Conservation (phyloP, 2,113 vertebrate species). For the Erythrolamprus reginae region DNA sequence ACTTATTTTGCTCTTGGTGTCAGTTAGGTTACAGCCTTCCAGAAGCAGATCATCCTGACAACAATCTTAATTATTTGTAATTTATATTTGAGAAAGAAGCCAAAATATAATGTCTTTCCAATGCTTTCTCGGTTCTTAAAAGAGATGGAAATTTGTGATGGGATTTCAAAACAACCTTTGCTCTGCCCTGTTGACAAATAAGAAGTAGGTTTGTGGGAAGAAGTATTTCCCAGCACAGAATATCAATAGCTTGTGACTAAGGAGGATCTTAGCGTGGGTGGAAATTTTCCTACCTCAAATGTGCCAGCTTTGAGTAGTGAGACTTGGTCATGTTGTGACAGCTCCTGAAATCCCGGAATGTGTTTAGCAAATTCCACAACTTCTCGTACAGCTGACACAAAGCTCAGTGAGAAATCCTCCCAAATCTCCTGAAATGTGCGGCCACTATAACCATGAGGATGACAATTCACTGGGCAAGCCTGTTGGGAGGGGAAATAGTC, state of each 20-base stretch:
- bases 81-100: not conserved
- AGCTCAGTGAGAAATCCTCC: conserved; percentile 93
- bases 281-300: conserved; percentile 79
- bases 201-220: not conserved
- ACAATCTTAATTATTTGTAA: not conserved
- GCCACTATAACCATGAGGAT: conserved; percentile 74
- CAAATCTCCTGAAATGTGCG: conserved; percentile 87
- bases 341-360: conserved; percentile 85
- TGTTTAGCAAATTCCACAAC: conserved; percentile 93
- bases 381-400: conserved; percentile 87
- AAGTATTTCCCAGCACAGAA: not conserved
- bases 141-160: not conserved
- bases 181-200: not conserved
- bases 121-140: not conserved
- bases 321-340: conserved; percentile 90
- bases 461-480: conserved; percentile 92
- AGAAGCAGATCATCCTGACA: not conserved
- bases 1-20: not conserved
- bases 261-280: not conserved
- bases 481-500: conserved; percentile 43
- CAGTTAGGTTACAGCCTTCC: not conserved
- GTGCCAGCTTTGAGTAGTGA: conserved; percentile 90
- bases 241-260: not conserved
- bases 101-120: not conserved
- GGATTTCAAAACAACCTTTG: not conserved